Conservation (phyloP, 2,888 invertebrate species). For the Xestobium rufovillosum region DNA sequence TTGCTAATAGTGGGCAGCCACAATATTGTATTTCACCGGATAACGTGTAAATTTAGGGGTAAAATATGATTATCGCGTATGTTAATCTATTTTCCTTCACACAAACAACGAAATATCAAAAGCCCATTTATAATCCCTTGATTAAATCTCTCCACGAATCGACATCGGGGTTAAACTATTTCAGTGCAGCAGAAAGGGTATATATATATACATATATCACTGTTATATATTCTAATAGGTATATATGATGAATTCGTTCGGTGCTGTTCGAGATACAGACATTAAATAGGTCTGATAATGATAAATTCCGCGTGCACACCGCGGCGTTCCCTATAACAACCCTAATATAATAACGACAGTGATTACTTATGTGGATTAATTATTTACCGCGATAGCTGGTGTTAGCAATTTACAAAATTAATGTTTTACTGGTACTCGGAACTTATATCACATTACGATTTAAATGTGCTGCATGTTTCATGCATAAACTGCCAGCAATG, state of each 20-base stretch:
- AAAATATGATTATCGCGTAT: conserved; percentile 2
- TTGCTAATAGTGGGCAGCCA: no score
- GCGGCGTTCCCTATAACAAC: conserved; percentile 13
- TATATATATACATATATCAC: conserved; percentile 25
- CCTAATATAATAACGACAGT: conserved; percentile 23
- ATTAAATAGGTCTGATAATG: conserved; percentile 25
- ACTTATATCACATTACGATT: conserved; percentile 26
- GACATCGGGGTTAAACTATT: conserved; percentile 2
- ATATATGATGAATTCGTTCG: conserved; percentile 23
- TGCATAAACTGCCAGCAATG: no score
- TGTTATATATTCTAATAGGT: conserved; percentile 28
- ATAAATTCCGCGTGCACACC: conserved; percentile 25
- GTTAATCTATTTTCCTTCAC: background rate
- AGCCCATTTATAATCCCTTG: conserved; percentile 27
- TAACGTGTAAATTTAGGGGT: no score
- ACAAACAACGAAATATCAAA: conserved; percentile 22
- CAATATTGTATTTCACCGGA: no score
- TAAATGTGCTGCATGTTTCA: conserved; percentile 17
- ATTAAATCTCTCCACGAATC: conserved; percentile 27
- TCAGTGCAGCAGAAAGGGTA: background rate
- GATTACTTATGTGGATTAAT: conserved; percentile 28
- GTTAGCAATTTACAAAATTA: conserved; percentile 26
- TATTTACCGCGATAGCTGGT: conserved; percentile 26
- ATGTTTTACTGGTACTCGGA: conserved; percentile 26
- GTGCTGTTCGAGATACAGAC: conserved; percentile 12